These are phyloP conservation scores for Hylomyscus alleni DNA, from an alignment of 2,797 vertebrate species.

Conservation along the genomic window DNA sequence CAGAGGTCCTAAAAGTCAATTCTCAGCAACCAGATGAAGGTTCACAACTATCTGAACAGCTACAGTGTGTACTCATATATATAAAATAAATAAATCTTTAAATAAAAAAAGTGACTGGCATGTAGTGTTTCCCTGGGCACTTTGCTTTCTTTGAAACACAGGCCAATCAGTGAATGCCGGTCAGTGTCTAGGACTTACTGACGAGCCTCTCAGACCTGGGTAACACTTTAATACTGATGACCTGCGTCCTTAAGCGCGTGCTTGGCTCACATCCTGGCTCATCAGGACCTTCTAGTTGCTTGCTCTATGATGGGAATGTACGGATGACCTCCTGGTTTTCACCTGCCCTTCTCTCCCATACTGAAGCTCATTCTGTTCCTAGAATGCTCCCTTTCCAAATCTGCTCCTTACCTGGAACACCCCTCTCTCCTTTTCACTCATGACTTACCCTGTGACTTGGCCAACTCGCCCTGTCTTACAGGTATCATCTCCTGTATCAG, in stretches of 20 bases:
- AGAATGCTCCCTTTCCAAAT: conserved; percentile 13
- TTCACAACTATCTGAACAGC: no score
- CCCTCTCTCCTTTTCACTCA: neutral
- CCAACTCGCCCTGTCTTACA: neutral
- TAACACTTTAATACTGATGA: neutral
- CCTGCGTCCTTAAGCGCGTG: neutral
- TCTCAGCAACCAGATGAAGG: no score
- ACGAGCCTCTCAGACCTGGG: neutral
- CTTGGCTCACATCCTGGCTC: neutral
- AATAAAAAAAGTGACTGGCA: neutral
- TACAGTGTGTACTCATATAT: no score
- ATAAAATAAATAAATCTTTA: no score
- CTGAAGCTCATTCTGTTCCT: neutral
- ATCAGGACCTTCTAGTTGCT: neutral
- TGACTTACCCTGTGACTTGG: neutral
- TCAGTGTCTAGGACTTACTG: neutral
- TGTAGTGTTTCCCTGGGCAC: neutral
- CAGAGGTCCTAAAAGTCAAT: no score
- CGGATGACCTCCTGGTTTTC: neutral
- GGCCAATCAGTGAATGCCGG: neutral
- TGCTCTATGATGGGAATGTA: neutral
- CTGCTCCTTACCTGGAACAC: neutral
- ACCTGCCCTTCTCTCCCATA: neutral
- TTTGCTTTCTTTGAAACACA: neutral
- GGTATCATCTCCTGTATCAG: neutral